These are phyloP conservation scores for Acipenser ruthenus DNA, from an alignment of 2,797 vertebrate species.

Conservation along the genomic window DNA sequence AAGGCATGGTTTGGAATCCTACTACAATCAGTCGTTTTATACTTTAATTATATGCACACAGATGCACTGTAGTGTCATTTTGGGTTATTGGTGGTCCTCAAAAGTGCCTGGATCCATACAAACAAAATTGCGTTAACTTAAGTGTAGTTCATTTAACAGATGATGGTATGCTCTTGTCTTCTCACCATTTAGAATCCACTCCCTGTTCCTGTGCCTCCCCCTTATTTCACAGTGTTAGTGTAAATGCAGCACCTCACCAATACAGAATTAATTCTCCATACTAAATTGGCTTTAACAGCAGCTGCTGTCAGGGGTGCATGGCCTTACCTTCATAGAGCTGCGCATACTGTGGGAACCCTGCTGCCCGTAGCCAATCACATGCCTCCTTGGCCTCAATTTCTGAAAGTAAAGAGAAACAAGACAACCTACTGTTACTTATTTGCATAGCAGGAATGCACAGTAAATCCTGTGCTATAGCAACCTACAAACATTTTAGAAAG, in stretches of 20 bases:
- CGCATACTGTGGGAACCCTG: conserved; percentile 89
- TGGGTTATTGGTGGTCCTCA: too few relatives aligned
- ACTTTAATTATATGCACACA: too few relatives aligned
- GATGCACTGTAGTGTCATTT: too few relatives aligned
- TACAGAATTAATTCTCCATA: not conserved
- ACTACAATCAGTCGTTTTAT: too few relatives aligned
- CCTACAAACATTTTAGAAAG: conserved; percentile 6
- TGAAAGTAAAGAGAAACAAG: conserved; percentile 41
- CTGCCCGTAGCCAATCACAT: conserved; percentile 89
- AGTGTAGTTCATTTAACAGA: not conserved
- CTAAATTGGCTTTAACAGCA: conserved; percentile 3
- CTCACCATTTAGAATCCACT: not conserved
- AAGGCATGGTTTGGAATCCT: too few relatives aligned
- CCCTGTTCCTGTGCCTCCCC: not conserved
- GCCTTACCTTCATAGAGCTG: conserved; percentile 88
- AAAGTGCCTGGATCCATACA: too few relatives aligned
- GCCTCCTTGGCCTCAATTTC: conserved; percentile 97
- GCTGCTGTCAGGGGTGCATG: not conserved
- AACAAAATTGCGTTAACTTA: too few relatives aligned
- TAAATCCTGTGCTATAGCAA: conserved; percentile 12
- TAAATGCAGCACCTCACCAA: not conserved
- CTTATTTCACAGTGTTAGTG: not conserved
- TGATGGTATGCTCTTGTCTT: not conserved
- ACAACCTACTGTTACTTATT: conserved; percentile 15
- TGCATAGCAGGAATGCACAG: conserved; percentile 6